A percentile compares a stretch with the other conserved stretches of the same genome.
Conservation (phyloP, 2,113 vertebrate genomes). For the Alligator mississippiensis region DNA sequence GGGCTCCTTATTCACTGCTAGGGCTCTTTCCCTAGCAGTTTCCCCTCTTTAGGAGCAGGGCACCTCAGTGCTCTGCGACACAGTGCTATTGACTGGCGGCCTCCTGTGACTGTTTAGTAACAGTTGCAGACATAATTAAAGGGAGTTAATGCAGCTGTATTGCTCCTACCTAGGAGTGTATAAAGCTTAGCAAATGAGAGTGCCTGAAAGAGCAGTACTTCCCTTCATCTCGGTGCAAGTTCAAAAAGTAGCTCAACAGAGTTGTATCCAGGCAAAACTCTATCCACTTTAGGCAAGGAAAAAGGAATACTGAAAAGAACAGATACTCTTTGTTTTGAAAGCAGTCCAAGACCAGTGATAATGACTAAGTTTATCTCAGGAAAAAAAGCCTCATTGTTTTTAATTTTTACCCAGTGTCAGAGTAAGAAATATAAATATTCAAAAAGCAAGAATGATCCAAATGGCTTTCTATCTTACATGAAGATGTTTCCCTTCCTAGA, state of each 20-base stretch:
- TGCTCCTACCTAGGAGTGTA: not conserved
- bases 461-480: too few relatives aligned
- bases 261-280: not conserved
- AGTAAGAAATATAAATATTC: not conserved
- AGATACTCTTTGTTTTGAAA: not conserved
- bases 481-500: too few relatives aligned
- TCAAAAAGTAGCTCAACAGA: not conserved
- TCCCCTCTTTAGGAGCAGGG: too few relatives aligned
- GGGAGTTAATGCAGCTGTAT: not conserved
- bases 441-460: too few relatives aligned
- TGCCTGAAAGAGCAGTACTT: not conserved
- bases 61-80: too few relatives aligned
- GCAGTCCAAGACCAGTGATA: not conserved
- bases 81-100: not conserved
- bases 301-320: accelerated
- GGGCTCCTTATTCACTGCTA: too few relatives aligned
- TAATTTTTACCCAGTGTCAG: not conserved
- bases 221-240: not conserved
- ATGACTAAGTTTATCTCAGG: too few relatives aligned
- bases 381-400: too few relatives aligned
- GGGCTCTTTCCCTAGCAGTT: too few relatives aligned
- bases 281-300: accelerated
- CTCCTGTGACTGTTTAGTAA: not conserved
- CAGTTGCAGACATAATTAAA: not conserved
- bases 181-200: not conserved